A percentile compares a stretch with the other conserved stretches of the same genome.
Conservation (phyloP, 1,140 invertebrate species). For the Prorops nasuta region DNA sequence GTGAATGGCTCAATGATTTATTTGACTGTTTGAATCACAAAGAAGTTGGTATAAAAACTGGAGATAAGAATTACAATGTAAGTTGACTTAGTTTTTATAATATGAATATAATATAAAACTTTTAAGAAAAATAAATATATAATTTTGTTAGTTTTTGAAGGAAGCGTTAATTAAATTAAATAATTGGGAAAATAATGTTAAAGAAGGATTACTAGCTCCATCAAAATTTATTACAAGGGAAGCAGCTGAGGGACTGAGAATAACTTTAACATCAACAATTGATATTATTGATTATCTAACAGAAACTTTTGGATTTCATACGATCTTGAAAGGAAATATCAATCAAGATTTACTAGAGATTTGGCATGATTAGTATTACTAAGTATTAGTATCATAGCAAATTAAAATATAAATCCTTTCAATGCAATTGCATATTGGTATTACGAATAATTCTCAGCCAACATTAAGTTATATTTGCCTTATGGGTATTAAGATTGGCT, state of each 20-base stretch:
- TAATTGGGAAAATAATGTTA: neutral
- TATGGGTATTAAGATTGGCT: neutral
- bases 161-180: neutral
- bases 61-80: neutral
- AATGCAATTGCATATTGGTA: neutral
- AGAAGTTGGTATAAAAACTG: neutral
- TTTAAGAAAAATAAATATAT: neutral
- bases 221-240: slow-evolving; percentile 6
- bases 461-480: neutral
- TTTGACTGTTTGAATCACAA: neutral
- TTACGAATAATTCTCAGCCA: neutral
- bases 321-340: slow-evolving; percentile 4
- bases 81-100: neutral
- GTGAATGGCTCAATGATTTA: neutral
- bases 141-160: slow-evolving; percentile 6
- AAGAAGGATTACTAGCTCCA: neutral
- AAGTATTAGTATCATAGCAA: too few species aligned
- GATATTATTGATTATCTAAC: slow-evolving; percentile 5
- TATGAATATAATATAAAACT: neutral
- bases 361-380: too few species aligned
- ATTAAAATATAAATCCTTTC: neutral
- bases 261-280: slow-evolving; percentile 7
- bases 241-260: slow-evolving; percentile 9
- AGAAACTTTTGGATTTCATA: slow-evolving; percentile 4
- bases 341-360: slow-evolving; percentile 15